Evolutionary conservation across 2,113 vertebrate species (phyloP).

Genomic region (Alethe castanea): DNA sequence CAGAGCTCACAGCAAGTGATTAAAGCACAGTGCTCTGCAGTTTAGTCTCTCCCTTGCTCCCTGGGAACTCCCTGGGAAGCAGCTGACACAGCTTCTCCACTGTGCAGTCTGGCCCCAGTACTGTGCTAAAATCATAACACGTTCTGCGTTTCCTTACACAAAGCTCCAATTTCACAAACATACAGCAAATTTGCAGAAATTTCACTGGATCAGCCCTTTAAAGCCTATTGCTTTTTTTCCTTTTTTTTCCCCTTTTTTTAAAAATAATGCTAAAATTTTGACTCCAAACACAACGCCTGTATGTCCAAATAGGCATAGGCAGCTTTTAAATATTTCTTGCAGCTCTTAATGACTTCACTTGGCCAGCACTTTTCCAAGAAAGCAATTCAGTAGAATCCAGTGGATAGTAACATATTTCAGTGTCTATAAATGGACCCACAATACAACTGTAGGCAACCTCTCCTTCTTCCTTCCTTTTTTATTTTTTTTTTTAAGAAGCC

Average conservation of each 20-base stretch:
- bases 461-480: not conserved
- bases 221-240: not conserved
- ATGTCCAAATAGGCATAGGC: not conserved
- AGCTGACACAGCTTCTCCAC: not conserved
- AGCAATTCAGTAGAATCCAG: not conserved
- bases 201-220: not conserved
- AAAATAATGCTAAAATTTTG: not conserved
- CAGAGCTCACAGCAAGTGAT: not conserved
- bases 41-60: not conserved
- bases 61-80: not conserved
- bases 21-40: not conserved
- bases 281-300: not conserved
- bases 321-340: not conserved
- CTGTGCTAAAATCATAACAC: not conserved
- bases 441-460: not conserved
- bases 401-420: not conserved
- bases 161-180: not conserved
- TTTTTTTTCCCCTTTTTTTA: fast-evolving
- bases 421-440: not conserved
- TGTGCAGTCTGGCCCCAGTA: not conserved
- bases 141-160: fast-evolving
- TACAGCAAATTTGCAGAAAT: not conserved
- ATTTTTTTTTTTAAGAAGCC: not conserved
- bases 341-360: not conserved
- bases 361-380: not conserved